These are phyloP conservation scores for Numida meleagris DNA, from an alignment of 2,113 vertebrate species.

Conservation along the genomic window DNA sequence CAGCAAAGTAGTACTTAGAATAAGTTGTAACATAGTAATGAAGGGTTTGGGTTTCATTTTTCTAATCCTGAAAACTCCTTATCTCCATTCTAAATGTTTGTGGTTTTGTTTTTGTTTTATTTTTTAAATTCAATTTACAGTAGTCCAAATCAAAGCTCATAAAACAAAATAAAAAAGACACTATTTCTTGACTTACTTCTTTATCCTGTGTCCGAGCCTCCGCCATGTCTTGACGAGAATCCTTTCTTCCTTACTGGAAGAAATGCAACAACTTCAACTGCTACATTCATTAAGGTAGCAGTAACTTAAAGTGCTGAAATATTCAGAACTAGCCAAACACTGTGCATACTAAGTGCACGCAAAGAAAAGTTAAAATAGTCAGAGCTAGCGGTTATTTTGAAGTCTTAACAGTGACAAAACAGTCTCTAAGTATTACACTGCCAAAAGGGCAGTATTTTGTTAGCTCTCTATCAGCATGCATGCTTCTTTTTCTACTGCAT, in stretches of 20 bases:
- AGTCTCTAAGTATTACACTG: not conserved
- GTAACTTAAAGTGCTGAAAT: not conserved
- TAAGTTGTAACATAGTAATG: constrained; percentile 17
- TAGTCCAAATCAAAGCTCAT: not conserved
- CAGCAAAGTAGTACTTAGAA: constrained; percentile 6
- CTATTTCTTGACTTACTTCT: not conserved
- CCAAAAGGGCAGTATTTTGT: not conserved
- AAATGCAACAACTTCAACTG: not conserved
- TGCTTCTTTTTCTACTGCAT: not conserved
- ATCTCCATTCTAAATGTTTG: constrained; percentile 30
- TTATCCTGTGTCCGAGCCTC: not conserved
- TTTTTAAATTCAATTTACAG: constrained; percentile 18
- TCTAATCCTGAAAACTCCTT: constrained; percentile 52
- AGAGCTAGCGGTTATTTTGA: not conserved
- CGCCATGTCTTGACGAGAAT: not conserved
- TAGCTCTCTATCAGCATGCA: not conserved
- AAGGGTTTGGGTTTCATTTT: not conserved
- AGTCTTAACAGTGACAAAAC: not conserved
- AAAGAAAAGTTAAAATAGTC: not conserved
- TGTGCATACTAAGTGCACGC: not conserved
- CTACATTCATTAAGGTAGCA: not conserved
- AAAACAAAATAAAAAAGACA: not conserved
- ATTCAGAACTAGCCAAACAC: not conserved
- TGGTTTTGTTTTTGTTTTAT: too few species aligned
- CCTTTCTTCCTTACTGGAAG: not conserved